These are phyloP conservation scores for Lithobius niger DNA, from an alignment of 1,140 invertebrate genomes.

Conservation along the genomic window DNA sequence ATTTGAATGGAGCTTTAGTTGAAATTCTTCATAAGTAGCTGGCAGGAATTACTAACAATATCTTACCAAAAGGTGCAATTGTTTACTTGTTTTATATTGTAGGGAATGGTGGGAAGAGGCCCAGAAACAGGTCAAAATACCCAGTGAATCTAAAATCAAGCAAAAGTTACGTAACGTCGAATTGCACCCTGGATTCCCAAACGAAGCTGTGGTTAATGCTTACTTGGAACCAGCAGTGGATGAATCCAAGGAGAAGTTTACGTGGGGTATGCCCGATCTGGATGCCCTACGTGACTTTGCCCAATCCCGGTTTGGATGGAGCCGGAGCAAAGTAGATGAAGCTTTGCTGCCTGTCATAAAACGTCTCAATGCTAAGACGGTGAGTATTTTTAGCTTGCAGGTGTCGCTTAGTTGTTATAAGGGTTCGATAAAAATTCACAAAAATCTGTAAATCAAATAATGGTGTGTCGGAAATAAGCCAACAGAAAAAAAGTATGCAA, in stretches of 20 bases:
- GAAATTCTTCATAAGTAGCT: too few relatives aligned
- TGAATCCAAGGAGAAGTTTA: slow-evolving; percentile 67
- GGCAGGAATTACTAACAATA: too few relatives aligned
- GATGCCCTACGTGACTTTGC: slow-evolving; percentile 61
- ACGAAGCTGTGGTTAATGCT: slow-evolving; percentile 61
- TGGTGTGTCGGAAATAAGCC: too few relatives aligned
- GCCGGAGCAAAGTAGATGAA: slow-evolving; percentile 64
- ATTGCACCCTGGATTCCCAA: slow-evolving; percentile 60
- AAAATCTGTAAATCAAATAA: too few relatives aligned
- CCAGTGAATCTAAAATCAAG: slow-evolving; percentile 44
- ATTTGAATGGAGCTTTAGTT: too few relatives aligned
- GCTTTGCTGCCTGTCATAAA: slow-evolving; percentile 74
- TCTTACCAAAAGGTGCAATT: too few relatives aligned
- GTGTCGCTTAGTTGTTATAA: too few relatives aligned
- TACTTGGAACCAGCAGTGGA: slow-evolving; percentile 82
- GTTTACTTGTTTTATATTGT: slow-evolving; percentile 32
- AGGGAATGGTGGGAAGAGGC: slow-evolving; percentile 54
- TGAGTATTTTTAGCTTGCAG: too few relatives aligned
- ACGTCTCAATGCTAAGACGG: slow-evolving; percentile 45
- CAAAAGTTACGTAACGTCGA: slow-evolving; percentile 64
- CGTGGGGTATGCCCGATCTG: slow-evolving; percentile 73
- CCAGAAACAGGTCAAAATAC: slow-evolving; percentile 33
- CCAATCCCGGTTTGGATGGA: slow-evolving; percentile 78
- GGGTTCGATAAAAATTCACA: too few relatives aligned
- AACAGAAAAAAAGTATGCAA: too few relatives aligned